Conservation (phyloP, 2,797 vertebrate genomes). For the Eulemur rubriventer region DNA sequence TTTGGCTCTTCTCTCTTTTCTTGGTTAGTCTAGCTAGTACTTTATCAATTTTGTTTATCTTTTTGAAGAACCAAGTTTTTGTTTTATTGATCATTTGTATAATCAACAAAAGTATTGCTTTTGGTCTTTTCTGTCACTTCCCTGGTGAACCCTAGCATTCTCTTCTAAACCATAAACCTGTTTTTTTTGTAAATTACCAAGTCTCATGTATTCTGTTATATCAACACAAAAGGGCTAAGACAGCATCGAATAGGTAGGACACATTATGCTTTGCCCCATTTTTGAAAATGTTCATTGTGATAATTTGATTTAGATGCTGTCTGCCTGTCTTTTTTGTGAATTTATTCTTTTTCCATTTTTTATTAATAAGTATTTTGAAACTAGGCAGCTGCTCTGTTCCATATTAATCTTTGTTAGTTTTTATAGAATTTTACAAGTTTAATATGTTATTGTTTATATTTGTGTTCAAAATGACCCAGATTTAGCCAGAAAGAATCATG, state of each 20-base stretch:
- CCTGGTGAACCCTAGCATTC: too few species aligned
- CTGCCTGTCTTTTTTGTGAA: not conserved
- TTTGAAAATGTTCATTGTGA: not conserved
- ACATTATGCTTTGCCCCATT: not conserved
- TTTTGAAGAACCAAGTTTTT: too few species aligned
- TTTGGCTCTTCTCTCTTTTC: too few species aligned
- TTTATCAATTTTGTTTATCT: too few species aligned
- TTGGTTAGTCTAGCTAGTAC: too few species aligned
- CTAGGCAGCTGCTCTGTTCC: not conserved
- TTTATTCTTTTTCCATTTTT: not conserved
- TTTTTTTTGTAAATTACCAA: not conserved
- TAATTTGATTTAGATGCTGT: not conserved
- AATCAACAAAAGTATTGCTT: too few species aligned
- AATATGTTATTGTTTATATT: not conserved
- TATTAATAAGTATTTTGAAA: not conserved
- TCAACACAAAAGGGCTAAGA: not conserved
- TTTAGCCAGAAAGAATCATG: not conserved
- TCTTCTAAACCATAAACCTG: too few species aligned
- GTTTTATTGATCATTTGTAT: too few species aligned
- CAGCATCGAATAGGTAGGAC: too few species aligned
- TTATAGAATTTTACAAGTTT: not conserved
- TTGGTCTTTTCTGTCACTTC: too few species aligned
- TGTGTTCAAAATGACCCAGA: not conserved
- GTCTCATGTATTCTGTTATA: not conserved
- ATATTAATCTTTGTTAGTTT: not conserved